These are phyloP conservation scores for Brevimyrus niger DNA, from an alignment of 2,113 vertebrate species.

Conservation along the genomic window DNA sequence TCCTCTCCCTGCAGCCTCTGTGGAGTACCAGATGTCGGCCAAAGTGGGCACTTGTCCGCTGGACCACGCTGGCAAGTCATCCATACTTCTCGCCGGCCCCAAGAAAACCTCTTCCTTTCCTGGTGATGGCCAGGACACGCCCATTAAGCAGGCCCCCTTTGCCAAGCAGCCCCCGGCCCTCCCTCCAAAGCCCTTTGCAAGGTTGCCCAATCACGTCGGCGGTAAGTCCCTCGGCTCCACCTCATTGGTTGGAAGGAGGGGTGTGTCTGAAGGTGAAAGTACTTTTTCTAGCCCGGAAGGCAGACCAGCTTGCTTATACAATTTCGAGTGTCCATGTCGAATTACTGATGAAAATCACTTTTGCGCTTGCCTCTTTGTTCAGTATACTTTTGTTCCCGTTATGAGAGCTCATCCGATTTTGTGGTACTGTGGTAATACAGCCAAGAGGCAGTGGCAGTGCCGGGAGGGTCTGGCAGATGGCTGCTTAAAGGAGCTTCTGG, in stretches of 20 bases:
- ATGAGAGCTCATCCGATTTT: neutral
- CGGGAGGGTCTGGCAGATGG: neutral
- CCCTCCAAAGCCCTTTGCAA: slow-evolving; percentile 89
- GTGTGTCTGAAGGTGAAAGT: neutral
- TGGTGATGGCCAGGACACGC: slow-evolving; percentile 72
- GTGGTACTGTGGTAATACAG: neutral
- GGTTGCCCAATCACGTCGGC: slow-evolving; percentile 85
- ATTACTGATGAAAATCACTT: neutral
- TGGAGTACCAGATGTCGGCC: slow-evolving; percentile 70
- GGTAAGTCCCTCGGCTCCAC: slow-evolving; percentile 61
- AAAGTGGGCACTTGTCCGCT: slow-evolving; percentile 66
- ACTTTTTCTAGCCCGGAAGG: neutral
- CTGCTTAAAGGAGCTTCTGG: neutral
- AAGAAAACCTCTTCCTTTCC: slow-evolving; percentile 73
- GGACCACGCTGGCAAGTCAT: slow-evolving; percentile 74
- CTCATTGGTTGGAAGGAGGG: neutral
- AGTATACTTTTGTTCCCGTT: neutral
- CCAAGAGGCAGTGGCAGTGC: neutral
- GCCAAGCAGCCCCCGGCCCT: slow-evolving; percentile 93
- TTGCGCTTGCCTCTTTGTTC: neutral
- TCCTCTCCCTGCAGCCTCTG: slow-evolving; percentile 54
- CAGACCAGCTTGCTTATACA: neutral
- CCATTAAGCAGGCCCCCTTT: slow-evolving; percentile 74
- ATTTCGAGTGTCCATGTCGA: neutral
- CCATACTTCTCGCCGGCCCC: slow-evolving; percentile 67